These are phyloP conservation scores for Raja brachyura DNA, from an alignment of 2,113 vertebrate species.

Conservation along the genomic window DNA sequence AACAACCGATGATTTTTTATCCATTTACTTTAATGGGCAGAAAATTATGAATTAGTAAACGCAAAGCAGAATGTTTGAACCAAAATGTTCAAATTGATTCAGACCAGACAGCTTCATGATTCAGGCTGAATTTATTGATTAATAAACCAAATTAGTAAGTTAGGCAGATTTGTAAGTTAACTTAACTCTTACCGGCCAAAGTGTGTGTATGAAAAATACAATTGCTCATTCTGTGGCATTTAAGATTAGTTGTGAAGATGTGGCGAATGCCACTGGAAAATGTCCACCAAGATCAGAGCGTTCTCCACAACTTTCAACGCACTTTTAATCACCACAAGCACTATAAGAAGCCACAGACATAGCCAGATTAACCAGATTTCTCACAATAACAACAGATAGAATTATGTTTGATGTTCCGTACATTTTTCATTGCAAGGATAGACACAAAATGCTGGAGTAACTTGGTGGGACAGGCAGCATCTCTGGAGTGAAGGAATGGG, in stretches of 20 bases:
- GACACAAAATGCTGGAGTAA: too few relatives aligned
- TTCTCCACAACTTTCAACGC: background rate
- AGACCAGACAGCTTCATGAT: background rate
- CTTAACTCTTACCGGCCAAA: background rate
- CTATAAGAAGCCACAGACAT: background rate
- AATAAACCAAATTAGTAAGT: background rate
- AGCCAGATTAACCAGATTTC: background rate
- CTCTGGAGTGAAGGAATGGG: too few relatives aligned
- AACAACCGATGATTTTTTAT: background rate
- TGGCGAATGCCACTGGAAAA: background rate
- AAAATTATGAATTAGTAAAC: background rate
- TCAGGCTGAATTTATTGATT: background rate
- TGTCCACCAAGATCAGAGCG: background rate
- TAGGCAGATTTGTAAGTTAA: background rate
- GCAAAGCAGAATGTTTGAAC: background rate
- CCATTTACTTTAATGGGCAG: background rate
- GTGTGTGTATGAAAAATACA: background rate
- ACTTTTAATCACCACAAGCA: background rate
- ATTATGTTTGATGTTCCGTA: background rate
- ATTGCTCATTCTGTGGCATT: background rate
- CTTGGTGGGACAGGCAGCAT: too few relatives aligned
- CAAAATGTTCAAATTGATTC: background rate
- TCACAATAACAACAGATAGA: background rate
- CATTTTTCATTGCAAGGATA: background rate
- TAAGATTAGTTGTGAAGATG: background rate